These are phyloP conservation scores for Seriola dumerili DNA, from an alignment of 2,113 vertebrate genomes.

Conservation along the genomic window DNA sequence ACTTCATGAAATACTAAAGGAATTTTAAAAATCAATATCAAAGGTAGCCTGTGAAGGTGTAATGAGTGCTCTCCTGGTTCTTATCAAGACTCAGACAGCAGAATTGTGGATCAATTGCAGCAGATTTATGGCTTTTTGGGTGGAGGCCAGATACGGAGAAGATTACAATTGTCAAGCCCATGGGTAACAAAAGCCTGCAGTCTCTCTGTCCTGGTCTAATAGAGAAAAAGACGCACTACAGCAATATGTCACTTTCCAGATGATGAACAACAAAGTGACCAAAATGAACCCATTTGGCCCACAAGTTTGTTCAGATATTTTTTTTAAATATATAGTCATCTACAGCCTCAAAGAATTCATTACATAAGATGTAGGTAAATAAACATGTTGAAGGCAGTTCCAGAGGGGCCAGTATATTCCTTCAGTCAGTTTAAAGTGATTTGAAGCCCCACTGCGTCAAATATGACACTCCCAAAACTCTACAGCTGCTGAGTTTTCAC, in stretches of 20 bases:
- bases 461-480: not conserved
- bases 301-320: too few relatives aligned
- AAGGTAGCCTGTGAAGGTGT: not conserved
- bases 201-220: not conserved
- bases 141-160: not conserved
- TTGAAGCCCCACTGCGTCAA: not conserved
- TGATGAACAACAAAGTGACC: not conserved
- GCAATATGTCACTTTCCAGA: not conserved
- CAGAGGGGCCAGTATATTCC: not conserved
- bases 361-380: too few relatives aligned
- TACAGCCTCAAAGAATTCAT: too few relatives aligned
- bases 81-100: slow-evolving; percentile 25
- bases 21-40: slow-evolving; percentile 1
- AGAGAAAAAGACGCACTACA: not conserved
- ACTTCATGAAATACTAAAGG: not conserved
- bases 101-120: slow-evolving; percentile 20
- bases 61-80: slow-evolving; percentile 10
- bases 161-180: not conserved
- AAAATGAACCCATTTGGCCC: not conserved
- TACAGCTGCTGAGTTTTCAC: not conserved
- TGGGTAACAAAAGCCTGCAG: not conserved
- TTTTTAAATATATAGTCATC: too few relatives aligned
- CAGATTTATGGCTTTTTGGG: slow-evolving; percentile 25
- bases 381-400: not conserved
- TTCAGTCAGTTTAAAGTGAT: not conserved